Percentiles rank a stretch among this genome's conserved stretches.
Conservation (phyloP, 2,888 invertebrate species). For the Apodemia hepburni region DNA sequence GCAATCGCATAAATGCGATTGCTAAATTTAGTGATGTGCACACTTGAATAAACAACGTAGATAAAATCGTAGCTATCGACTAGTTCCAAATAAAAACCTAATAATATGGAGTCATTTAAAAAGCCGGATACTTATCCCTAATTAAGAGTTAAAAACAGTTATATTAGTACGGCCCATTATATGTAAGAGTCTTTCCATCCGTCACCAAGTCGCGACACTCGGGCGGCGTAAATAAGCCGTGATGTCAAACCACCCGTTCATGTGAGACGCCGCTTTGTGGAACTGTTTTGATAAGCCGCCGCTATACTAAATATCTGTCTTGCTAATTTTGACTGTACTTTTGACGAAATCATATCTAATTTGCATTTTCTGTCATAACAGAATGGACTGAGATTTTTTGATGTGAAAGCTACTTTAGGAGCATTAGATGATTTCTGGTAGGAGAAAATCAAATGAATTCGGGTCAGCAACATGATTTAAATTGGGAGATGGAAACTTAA, state of each 20-base stretch:
- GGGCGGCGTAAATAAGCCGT: constrained; percentile 52
- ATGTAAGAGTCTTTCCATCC: constrained; percentile 44
- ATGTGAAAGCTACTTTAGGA: no score
- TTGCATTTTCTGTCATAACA: no score
- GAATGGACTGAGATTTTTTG: no score
- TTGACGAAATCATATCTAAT: constrained; percentile 16
- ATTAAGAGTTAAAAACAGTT: constrained; percentile 66
- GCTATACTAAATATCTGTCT: constrained; percentile 22
- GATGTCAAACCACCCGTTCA: constrained; percentile 59
- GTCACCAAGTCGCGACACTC: constrained; percentile 38
- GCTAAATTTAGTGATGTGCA: no score
- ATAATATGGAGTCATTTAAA: constrained; percentile 22
- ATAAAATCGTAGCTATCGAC: no score
- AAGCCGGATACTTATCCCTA: constrained; percentile 63
- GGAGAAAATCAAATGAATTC: no score
- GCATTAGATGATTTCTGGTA: no score
- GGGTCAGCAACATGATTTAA: no score
- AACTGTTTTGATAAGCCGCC: constrained; percentile 31
- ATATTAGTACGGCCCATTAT: constrained; percentile 61
- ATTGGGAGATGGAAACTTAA: no score
- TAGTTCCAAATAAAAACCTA: background rate
- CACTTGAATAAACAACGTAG: no score
- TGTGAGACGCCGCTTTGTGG: constrained; percentile 41
- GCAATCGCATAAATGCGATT: no score
- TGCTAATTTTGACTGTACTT: constrained; percentile 17